Evolutionary conservation across 2,113 vertebrate genomes (phyloP).

Genomic region (Dicrurus megarhynchus): DNA sequence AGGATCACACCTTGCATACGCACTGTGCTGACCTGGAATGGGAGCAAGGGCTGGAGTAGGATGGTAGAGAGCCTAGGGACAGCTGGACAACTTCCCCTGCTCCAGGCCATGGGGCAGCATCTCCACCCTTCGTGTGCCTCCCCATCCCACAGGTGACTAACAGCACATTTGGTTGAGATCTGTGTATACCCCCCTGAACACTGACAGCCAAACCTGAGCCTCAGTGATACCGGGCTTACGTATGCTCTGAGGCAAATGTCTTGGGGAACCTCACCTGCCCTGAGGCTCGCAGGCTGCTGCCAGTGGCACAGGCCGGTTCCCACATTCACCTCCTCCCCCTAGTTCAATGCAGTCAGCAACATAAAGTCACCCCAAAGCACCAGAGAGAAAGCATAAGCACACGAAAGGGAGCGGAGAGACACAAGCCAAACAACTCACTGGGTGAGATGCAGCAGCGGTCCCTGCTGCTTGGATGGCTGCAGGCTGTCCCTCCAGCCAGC

Average conservation of each 20-base stretch:
- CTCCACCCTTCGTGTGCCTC: not conserved
- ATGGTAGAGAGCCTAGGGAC: not conserved
- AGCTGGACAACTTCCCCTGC: not conserved
- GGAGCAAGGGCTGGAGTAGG: not conserved
- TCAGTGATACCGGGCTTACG: not conserved
- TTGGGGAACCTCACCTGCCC: not conserved
- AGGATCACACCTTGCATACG: conserved; percentile 96
- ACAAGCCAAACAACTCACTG: not conserved
- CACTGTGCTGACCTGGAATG: conserved; percentile 87
- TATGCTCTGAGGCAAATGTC: not conserved
- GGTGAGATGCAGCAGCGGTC: not conserved
- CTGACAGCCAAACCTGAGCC: not conserved
- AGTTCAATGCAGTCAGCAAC: not conserved
- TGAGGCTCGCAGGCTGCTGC: not conserved
- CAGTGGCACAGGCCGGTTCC: not conserved
- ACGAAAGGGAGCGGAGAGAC: not conserved
- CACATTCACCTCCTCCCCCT: not conserved
- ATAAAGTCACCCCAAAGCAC: not conserved
- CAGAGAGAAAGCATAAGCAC: not conserved
- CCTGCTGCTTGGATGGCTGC: not conserved
- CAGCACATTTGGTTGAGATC: not conserved
- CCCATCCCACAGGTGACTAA: not conserved
- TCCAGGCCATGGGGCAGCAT: not conserved
- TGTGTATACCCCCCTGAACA: not conserved
- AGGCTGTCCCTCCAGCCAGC: not conserved